Percentiles rank a stretch among this genome's conserved stretches.
Conservation (phyloP, 2,888 invertebrate genomes). For the Trimorus sp. region DNA sequence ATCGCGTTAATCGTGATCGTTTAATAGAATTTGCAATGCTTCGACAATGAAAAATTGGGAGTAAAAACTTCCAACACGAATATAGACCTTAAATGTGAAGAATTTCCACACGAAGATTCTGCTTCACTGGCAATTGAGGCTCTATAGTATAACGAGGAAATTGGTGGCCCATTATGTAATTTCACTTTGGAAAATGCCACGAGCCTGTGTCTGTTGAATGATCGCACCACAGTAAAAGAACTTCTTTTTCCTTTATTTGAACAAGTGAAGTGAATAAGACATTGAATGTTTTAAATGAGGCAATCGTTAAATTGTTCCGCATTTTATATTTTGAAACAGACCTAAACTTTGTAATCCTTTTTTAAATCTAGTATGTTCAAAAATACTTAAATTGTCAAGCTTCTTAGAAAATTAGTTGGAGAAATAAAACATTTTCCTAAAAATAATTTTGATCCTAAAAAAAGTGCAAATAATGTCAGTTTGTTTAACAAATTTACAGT, state of each 20-base stretch:
- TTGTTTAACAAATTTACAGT: too few relatives aligned
- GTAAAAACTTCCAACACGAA: constrained; percentile 35
- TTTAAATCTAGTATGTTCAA: too few relatives aligned
- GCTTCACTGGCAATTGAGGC: constrained; percentile 60
- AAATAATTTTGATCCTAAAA: too few relatives aligned
- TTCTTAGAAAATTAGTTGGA: too few relatives aligned
- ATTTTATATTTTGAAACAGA: constrained; percentile 8
- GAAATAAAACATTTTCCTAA: too few relatives aligned
- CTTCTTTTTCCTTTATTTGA: constrained; percentile 31
- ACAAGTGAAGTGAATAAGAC: constrained; percentile 28
- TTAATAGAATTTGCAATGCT: constrained; percentile 4
- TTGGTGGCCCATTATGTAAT: constrained; percentile 66
- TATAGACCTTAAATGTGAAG: constrained; percentile 46
- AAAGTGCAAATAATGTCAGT: too few relatives aligned
- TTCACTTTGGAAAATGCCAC: constrained; percentile 63
- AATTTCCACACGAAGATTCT: constrained; percentile 63
- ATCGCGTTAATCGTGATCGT: not conserved
- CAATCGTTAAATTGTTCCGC: constrained; percentile 12
- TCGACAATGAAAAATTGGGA: constrained; percentile 21
- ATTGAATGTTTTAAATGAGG: constrained; percentile 22
- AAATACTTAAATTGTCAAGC: too few relatives aligned
- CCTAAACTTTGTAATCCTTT: too few relatives aligned
- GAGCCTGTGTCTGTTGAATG: constrained; percentile 54
- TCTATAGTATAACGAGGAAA: constrained; percentile 63
- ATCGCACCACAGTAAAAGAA: constrained; percentile 26